phyloP scores from a whole-genome alignment of 2,888 invertebrate species.

The Craniophora ligustri region DNA sequence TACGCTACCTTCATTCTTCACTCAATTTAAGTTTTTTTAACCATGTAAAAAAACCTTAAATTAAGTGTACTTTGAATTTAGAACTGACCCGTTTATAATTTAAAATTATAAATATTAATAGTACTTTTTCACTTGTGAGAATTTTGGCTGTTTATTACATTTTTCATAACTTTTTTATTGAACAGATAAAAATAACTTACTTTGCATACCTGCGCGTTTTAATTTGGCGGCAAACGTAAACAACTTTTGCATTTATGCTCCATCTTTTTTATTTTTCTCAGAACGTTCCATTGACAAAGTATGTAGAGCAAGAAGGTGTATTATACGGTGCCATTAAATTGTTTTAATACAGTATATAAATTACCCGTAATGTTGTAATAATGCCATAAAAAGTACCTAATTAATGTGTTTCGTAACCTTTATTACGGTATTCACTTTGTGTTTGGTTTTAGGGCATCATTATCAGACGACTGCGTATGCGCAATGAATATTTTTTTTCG shows the following conservation, averaged over 20 bases:
- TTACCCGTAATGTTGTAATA: constrained; percentile 32
- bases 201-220: neutral
- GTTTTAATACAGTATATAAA: constrained; percentile 30
- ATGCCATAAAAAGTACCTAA: constrained; percentile 31
- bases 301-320: constrained; percentile 5
- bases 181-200: too few relatives aligned
- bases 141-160: too few relatives aligned
- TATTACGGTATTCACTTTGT: constrained; percentile 25
- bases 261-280: neutral
- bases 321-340: constrained; percentile 25
- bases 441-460: constrained; percentile 40
- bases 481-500: constrained; percentile 10
- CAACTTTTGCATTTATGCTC: neutral
- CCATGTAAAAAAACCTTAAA: constrained; percentile 15
- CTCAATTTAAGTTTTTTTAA: neutral
- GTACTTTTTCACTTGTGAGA: neutral
- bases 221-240: neutral
- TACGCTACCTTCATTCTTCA: too few relatives aligned
- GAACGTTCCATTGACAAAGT: neutral
- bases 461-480: constrained; percentile 8
- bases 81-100: neutral
- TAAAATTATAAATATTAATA: neutral
- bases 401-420: constrained; percentile 35
- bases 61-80: constrained; percentile 1
- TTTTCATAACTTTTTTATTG: too few relatives aligned